Evolutionary conservation across 2,888 invertebrate genomes (phyloP), one percentile per base, ranked within the genome.

Genomic region (Lamproptera curius): DNA sequence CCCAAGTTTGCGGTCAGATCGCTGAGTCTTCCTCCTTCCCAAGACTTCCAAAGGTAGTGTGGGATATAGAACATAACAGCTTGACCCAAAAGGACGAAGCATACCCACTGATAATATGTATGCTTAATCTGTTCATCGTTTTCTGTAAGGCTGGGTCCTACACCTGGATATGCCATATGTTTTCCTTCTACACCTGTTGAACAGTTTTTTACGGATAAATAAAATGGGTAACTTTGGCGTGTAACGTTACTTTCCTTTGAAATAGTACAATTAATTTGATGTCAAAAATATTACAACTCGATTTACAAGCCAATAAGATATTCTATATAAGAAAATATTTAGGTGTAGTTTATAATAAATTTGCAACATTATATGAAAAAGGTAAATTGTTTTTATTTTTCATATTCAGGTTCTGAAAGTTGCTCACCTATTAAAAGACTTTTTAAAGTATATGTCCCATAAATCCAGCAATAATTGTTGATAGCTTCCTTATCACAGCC

Each of bases 381-480:
- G n/a, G n/a, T n/a, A n/a, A n/a, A n/a, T n/a, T n/a, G n/a, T n/a
- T n/a, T n/a, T n/a, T n/a, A n/a, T n/a, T n/a, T n/a, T n/a, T n/a
- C n/a, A n/a, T n/a, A n/a, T n/a, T n/a, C n/a, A 20, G 20, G 20
- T 20, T 5, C 20, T 6, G n/a, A 38, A 38, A 33, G 15, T 11
- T 45, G 56, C 72, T 72, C 59, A 89, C 89, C 84, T 43, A 54
- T 49, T 34, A 83, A 63, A 33, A 73, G 73, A 51, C 86, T 82
- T 54, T 83, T 86, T 42, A 90, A 61, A 1, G 92, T 92, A 56
- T 90, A 93, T 2, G 93, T 93, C 39, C 94, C 93, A 70, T 92
- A 90, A 53, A 94, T 93, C 94, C 94, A 95, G 75, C 95, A 95
- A 70, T 91, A 94, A 44, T 92, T 91, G 61, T 95, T 92, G 6